These are phyloP conservation scores for Hippocampus comes DNA, from an alignment of 2,113 vertebrate species.

Conservation along the genomic window DNA sequence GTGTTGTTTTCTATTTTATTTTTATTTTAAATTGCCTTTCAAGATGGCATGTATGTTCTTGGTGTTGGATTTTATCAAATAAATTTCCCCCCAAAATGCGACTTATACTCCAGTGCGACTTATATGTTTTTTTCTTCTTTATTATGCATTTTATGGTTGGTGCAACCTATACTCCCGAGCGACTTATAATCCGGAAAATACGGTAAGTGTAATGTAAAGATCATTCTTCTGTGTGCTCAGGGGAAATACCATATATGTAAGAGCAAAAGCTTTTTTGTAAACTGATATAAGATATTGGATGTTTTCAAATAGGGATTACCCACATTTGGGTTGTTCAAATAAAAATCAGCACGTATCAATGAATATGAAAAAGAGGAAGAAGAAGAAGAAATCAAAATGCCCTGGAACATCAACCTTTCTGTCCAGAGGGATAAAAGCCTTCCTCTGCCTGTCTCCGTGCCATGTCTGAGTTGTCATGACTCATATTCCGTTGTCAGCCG, in stretches of 20 bases:
- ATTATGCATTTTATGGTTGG: too few species aligned
- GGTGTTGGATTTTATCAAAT: too few species aligned
- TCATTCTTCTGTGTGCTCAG: background rate
- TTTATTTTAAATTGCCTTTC: too few species aligned
- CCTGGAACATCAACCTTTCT: background rate
- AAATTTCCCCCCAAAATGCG: too few species aligned
- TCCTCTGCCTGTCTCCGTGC: constrained; percentile 6
- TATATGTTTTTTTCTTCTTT: too few species aligned
- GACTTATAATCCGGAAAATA: too few species aligned
- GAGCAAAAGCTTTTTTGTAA: background rate
- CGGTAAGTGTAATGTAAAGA: background rate
- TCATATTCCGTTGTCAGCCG: constrained; percentile 2
- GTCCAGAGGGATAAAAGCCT: constrained; percentile 13
- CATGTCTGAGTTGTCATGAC: constrained; percentile 2
- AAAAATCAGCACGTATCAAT: constrained; percentile 9
- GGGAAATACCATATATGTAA: background rate
- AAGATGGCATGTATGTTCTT: too few species aligned
- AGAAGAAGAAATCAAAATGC: constrained; percentile 25
- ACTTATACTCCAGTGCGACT: too few species aligned
- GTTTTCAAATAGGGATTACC: background rate
- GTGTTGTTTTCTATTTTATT: too few species aligned
- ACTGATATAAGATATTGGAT: background rate
- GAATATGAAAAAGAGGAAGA: constrained; percentile 22
- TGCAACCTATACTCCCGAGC: too few species aligned
- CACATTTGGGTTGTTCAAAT: background rate